A percentile compares a stretch with the other conserved stretches of the same genome.
Evolutionary conservation across 2,113 vertebrate genomes (phyloP).

Genomic region (Tyrannus savana): DNA sequence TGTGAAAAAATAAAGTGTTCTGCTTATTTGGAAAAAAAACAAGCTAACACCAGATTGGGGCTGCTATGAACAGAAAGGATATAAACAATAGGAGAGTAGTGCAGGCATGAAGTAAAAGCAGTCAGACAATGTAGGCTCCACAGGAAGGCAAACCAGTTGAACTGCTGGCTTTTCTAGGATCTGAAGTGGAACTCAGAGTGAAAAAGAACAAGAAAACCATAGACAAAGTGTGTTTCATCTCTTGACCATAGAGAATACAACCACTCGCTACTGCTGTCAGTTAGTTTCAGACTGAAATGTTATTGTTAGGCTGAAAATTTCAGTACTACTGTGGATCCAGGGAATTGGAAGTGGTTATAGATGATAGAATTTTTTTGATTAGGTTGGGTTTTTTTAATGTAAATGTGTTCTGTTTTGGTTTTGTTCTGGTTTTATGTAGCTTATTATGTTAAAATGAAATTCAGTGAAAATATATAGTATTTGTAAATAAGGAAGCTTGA

Average conservation of each 20-base stretch:
- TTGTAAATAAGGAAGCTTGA: not conserved
- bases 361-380: not conserved
- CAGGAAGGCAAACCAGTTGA: not conserved
- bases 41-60: rapidly evolving
- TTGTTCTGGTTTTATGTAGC: not conserved
- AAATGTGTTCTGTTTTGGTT: not conserved
- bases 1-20: not conserved
- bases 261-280: not conserved
- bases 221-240: not conserved
- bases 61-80: not conserved
- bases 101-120: not conserved
- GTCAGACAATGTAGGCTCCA: not conserved
- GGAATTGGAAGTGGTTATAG: not conserved
- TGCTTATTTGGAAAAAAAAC: not conserved
- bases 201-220: not conserved
- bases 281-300: not conserved
- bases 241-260: not conserved
- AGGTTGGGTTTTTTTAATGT: rapidly evolving
- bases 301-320: not conserved
- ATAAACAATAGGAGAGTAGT: not conserved
- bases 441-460: not conserved
- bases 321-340: not conserved
- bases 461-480: not conserved
- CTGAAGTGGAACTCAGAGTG: not conserved
- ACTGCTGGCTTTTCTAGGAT: not conserved